Evolutionary conservation across 2,888 invertebrate species (phyloP).

Genomic region (Drosophila sordidapex): DNA sequence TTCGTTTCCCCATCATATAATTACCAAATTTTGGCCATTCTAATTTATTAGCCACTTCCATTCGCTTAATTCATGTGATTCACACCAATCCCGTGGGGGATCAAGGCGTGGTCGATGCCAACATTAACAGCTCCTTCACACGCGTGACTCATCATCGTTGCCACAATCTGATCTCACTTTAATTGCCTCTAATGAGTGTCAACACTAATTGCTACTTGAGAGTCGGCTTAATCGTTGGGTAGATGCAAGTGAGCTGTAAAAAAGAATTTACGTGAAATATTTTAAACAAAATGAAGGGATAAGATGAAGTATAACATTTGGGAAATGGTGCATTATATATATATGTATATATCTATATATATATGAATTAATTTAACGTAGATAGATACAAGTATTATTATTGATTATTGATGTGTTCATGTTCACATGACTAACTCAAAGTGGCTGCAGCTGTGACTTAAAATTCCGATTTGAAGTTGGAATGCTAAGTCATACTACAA

Average conservation of each 20-base stretch:
- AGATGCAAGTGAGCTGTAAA: slow-evolving; percentile 37
- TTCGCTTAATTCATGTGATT: slow-evolving; percentile 41
- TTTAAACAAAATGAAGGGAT: background rate
- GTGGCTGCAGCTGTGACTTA: slow-evolving; percentile 22
- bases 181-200: slow-evolving; percentile 77
- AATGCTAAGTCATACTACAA: slow-evolving; percentile 58
- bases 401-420: slow-evolving; percentile 1
- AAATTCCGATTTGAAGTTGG: slow-evolving; percentile 20
- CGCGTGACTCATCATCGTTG: slow-evolving; percentile 62
- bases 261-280: slow-evolving; percentile 13
- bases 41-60: slow-evolving; percentile 58
- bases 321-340: background rate
- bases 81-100: slow-evolving; percentile 39
- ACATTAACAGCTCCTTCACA: slow-evolving; percentile 50
- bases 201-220: slow-evolving; percentile 74
- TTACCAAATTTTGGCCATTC: slow-evolving; percentile 55
- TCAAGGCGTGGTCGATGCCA: slow-evolving; percentile 46
- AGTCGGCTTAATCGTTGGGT: slow-evolving; percentile 39
- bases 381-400: background rate
- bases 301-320: background rate
- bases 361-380: background rate
- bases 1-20: slow-evolving; percentile 25
- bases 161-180: slow-evolving; percentile 74
- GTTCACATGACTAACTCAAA: slow-evolving; percentile 2
- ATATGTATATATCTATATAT: rapidly evolving